Evolutionary conservation across 2,888 invertebrate species (phyloP), one percentile per base, ranked within the genome.

Genomic region (Chrysodeixis includens): DNA sequence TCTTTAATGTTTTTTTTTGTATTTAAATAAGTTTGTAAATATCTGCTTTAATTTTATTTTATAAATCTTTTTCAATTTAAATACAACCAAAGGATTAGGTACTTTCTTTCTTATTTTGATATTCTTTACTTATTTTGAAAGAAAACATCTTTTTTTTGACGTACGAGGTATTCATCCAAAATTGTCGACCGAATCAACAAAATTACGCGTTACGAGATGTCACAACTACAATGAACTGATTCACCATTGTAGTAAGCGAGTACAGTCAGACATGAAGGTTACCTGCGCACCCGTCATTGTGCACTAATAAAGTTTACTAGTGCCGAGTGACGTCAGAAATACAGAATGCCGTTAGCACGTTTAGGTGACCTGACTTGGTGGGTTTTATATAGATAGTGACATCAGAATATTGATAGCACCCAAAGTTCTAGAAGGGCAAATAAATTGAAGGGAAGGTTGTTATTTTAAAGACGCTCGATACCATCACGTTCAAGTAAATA

Each of bases 241-340:
- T 77, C 79, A 69, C 58, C 59, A 66, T 79, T 76, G 62, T 76
- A 76, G 79, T 68, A 62, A 53, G 56, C 44, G 40, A 64, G 58
- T 40, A 51, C 64, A 75, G 62, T 54, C 63, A 66, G 66, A 14
- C 35, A 40, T 69, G 73, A 79, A 79, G 77, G 77, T 49, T 57
- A 40, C 49, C 65, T 58, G 56, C 53, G 53, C 56, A 63, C 32
- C 40, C 44, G n/a, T 61, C 79, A 66, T 76, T 71, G 72, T 71
- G 46, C 40, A 60, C 22, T 68, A 75, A 76, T 71, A 74, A 35
- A 62, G 46, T 51, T 59, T 69, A 59, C 22, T 14, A 57, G 30
- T n/a, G 35, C 20, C 54, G 26, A 32, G 44, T 76, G 76, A 78
- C 76, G 76, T 76, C 76, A 26, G 2, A 26, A 6, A 26, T 26